Conservation (phyloP, 2,888 invertebrate genomes). For the Erannis defoliaria region DNA sequence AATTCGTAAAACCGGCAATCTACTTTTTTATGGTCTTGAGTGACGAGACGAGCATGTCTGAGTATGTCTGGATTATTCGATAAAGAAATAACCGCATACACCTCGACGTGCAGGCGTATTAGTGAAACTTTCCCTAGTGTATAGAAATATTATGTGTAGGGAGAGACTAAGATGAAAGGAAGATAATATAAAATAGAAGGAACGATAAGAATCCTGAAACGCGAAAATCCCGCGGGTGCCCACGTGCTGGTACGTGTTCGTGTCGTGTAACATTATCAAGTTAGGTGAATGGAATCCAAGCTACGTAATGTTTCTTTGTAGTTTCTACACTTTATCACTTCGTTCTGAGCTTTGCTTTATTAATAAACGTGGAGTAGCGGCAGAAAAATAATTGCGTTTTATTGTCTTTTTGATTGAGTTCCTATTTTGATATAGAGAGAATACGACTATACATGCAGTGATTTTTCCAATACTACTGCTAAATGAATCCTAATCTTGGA, state of each 20-base stretch:
- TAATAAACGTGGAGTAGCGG: too few species aligned
- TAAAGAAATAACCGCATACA: slow-evolving; percentile 17
- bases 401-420: too few species aligned
- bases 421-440: too few species aligned
- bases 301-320: too few species aligned
- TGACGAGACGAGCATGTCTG: too few species aligned
- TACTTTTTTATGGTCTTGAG: too few species aligned
- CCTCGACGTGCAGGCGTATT: background rate
- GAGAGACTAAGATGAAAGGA: slow-evolving; percentile 17
- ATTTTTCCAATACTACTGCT: too few species aligned
- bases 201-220: slow-evolving; percentile 26
- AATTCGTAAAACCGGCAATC: slow-evolving; percentile 3
- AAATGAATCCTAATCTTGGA: too few species aligned
- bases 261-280: slow-evolving; percentile 9
- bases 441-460: too few species aligned
- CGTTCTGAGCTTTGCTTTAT: background rate
- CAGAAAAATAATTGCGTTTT: too few species aligned
- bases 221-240: slow-evolving; percentile 17
- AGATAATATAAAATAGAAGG: slow-evolving; percentile 21
- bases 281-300: background rate
- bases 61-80: too few species aligned
- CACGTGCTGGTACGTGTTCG: background rate
- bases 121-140: slow-evolving; percentile 15
- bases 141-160: slow-evolving; percentile 12
- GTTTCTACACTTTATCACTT: background rate